A percentile compares a stretch with the other conserved stretches of the same genome.
These are phyloP conservation scores for Opisthograptis luteolata DNA, from an alignment of 2,888 invertebrate species.

Conservation along the genomic window DNA sequence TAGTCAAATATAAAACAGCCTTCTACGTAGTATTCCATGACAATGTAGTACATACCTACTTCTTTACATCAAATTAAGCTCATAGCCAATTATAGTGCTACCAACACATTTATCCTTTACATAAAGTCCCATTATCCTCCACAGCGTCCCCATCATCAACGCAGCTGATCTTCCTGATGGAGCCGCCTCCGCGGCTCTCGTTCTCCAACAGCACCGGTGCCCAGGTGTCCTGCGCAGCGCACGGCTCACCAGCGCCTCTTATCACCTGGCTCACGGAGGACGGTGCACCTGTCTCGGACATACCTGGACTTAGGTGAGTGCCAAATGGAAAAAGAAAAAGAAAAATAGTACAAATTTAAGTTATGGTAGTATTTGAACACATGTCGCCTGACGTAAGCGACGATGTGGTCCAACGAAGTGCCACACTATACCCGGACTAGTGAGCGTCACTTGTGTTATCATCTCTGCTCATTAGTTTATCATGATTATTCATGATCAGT, in stretches of 20 bases:
- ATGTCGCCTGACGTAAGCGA: no score
- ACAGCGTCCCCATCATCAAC: conserved; percentile 51
- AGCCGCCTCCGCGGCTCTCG: conserved; percentile 90
- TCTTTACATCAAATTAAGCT: no score
- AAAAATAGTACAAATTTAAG: background rate
- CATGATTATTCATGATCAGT: no score
- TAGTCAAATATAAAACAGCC: no score
- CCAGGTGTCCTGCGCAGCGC: conserved; percentile 89
- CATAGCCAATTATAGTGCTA: no score
- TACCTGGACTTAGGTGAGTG: conserved; percentile 88
- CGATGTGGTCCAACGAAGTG: no score
- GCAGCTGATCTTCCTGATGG: conserved; percentile 86
- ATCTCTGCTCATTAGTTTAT: no score
- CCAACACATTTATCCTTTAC: no score
- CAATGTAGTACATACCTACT: no score
- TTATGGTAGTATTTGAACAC: background rate
- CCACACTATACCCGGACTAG: no score
- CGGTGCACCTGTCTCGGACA: conserved; percentile 88
- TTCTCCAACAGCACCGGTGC: conserved; percentile 93
- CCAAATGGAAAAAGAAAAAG: background rate
- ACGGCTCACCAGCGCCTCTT: conserved; percentile 89
- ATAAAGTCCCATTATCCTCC: conserved; percentile 27
- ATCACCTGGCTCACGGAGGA: conserved; percentile 91
- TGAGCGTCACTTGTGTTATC: no score
- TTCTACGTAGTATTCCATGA: no score